A percentile compares a stretch with the other conserved stretches of the same genome.
These are phyloP conservation scores for Aphelinus certus DNA, from an alignment of 1,140 invertebrate species.

Conservation along the genomic window DNA sequence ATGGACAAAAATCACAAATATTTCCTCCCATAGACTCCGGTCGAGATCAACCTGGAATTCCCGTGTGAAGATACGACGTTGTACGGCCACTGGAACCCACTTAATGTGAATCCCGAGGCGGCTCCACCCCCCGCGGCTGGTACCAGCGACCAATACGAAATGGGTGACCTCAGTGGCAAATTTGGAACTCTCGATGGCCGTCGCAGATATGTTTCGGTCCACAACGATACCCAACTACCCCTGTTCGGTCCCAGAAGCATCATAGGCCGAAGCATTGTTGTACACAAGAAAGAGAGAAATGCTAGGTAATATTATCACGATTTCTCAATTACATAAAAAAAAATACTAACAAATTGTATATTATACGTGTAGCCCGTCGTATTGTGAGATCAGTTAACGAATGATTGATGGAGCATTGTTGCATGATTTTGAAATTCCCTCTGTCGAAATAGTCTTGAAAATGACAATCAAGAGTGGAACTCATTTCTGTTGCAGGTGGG, in stretches of 20 bases:
- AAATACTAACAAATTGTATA: conserved; percentile 13
- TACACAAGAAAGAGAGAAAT: conserved; percentile 77
- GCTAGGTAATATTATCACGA: conserved; percentile 53
- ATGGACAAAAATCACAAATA: too few relatives aligned
- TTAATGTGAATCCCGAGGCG: conserved; percentile 71
- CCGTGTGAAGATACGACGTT: conserved; percentile 86
- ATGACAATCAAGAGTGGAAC: too few relatives aligned
- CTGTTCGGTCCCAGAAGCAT: conserved; percentile 86
- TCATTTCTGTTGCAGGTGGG: conserved; percentile 70
- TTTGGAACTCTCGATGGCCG: conserved; percentile 78
- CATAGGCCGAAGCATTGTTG: conserved; percentile 86
- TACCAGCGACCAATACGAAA: conserved; percentile 86
- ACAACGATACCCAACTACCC: conserved; percentile 86
- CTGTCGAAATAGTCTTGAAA: too few relatives aligned
- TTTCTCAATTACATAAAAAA: conserved; percentile 34
- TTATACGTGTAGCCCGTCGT: not conserved
- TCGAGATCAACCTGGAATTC: conserved; percentile 84
- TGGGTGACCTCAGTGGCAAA: conserved; percentile 92
- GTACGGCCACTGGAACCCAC: conserved; percentile 86
- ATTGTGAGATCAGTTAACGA: too few relatives aligned
- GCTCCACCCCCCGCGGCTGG: conserved; percentile 73
- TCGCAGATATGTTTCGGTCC: conserved; percentile 68
- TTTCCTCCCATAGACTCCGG: conserved; percentile 70
- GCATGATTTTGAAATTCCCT: too few relatives aligned
- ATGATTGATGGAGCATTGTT: too few relatives aligned